A percentile compares a stretch with the other conserved stretches of the same genome.
These are phyloP conservation scores for Lasioglossum calceatum DNA, from an alignment of 2,888 invertebrate genomes.

Conservation along the genomic window DNA sequence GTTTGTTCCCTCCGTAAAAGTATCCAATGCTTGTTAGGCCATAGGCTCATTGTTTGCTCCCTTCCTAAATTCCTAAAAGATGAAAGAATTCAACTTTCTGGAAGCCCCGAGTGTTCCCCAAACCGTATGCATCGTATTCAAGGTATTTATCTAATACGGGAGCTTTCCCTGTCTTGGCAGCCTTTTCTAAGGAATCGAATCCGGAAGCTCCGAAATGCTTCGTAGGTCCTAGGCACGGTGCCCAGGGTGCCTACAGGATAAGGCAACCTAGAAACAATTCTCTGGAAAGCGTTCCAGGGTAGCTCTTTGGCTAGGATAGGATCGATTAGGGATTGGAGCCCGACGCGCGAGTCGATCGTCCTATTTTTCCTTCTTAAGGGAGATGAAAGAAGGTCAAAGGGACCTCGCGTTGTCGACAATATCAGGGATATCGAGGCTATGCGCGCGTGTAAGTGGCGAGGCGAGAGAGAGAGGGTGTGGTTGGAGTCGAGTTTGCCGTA, in stretches of 20 bases:
- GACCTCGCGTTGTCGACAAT: constrained; percentile 27
- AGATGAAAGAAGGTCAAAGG: constrained; percentile 39
- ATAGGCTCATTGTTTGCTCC: neutral
- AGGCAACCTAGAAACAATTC: neutral
- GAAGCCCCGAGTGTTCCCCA: neutral
- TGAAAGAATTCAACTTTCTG: neutral
- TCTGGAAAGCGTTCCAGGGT: neutral
- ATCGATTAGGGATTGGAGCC: neutral
- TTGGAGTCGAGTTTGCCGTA: constrained; percentile 4
- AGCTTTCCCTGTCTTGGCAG: neutral
- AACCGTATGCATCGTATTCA: neutral
- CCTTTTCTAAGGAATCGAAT: neutral
- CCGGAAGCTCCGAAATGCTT: neutral
- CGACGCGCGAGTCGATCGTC: neutral
- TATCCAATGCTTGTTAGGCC: neutral
- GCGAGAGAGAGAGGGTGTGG: neutral
- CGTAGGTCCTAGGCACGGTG: neutral
- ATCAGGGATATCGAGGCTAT: constrained; percentile 38
- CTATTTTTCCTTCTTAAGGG: constrained; percentile 20
- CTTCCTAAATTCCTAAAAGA: neutral
- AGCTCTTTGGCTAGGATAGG: neutral
- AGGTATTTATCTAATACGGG: neutral
- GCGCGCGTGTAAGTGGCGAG: neutral
- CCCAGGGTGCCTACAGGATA: neutral
- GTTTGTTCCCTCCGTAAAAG: neutral